Conservation (phyloP, 2,113 vertebrate genomes). For the Esox niger region DNA sequence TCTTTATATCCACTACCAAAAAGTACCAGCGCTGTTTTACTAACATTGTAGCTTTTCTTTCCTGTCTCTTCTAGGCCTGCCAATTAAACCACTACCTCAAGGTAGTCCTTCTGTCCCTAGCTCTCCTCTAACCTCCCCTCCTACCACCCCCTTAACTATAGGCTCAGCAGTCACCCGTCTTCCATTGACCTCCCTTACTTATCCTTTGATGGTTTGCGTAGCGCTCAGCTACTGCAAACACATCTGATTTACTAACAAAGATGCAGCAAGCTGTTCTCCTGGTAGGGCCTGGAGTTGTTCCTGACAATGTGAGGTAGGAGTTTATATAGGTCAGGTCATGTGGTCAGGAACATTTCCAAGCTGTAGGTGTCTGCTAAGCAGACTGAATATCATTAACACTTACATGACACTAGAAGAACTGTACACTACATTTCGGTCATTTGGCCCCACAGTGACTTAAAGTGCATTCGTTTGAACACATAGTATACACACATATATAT, state of each 20-base stretch:
- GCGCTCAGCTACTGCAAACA: conserved; percentile 60
- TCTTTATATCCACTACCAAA: no score
- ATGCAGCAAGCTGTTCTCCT: no score
- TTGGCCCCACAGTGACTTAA: neutral
- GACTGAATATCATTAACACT: conserved; percentile 28
- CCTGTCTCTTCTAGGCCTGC: conserved; percentile 80
- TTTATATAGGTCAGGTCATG: neutral
- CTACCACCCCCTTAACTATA: neutral
- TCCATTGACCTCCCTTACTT: conserved; percentile 32
- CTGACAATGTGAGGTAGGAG: no score
- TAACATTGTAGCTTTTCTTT: conserved; percentile 60
- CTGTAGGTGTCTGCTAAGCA: neutral
- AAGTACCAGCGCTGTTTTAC: conserved; percentile 8
- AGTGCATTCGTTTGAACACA: conserved; percentile 10
- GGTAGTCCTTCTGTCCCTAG: conserved; percentile 71
- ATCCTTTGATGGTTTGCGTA: conserved; percentile 64
- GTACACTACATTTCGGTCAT: neutral
- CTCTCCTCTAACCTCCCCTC: conserved; percentile 19
- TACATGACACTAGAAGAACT: conserved; percentile 3
- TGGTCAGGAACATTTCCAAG: no score
- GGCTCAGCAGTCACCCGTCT: neutral
- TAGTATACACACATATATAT: conserved; percentile 7
- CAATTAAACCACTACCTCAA: conserved; percentile 82
- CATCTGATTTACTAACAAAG: conserved; percentile 74
- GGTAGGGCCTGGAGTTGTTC: no score